Conservation (phyloP, 2,797 vertebrate species). For the Coendou prehensilis region DNA sequence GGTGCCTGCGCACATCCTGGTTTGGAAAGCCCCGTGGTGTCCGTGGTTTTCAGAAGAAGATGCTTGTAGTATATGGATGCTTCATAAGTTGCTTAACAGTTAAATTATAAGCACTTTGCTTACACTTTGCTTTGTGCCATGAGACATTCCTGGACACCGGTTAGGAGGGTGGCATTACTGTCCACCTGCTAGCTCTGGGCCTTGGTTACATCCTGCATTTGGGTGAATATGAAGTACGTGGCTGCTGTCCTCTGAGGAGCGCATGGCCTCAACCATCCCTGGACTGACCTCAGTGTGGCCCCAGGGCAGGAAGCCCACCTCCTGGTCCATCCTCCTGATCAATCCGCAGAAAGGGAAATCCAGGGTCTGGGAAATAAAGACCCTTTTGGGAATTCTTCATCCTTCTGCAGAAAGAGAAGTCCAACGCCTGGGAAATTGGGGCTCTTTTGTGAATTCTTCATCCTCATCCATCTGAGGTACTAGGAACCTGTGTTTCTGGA, state of each 20-base stretch:
- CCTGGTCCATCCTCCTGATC: neutral
- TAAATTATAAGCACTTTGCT: neutral
- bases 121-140: neutral
- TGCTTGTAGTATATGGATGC: neutral
- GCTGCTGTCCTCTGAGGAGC: neutral
- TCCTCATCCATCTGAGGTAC: neutral
- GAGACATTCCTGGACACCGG: neutral
- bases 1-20: neutral
- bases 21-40: neutral
- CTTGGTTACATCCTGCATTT: neutral
- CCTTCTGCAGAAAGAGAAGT: neutral
- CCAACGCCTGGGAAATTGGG: neutral
- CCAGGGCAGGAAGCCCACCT: neutral
- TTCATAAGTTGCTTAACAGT: neutral
- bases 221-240: accelerated
- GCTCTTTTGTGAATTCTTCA: neutral
- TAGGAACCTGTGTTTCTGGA: neutral
- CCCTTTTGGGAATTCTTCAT: neutral
- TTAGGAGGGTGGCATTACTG: neutral
- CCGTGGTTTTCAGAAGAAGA: neutral
- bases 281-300: neutral
- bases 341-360: neutral
- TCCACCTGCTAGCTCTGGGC: neutral
- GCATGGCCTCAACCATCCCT: neutral
- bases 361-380: neutral